Percentiles rank a stretch among this genome's conserved stretches.
Conservation (phyloP, 2,113 vertebrate species). For the Hydrolagus affinis region DNA sequence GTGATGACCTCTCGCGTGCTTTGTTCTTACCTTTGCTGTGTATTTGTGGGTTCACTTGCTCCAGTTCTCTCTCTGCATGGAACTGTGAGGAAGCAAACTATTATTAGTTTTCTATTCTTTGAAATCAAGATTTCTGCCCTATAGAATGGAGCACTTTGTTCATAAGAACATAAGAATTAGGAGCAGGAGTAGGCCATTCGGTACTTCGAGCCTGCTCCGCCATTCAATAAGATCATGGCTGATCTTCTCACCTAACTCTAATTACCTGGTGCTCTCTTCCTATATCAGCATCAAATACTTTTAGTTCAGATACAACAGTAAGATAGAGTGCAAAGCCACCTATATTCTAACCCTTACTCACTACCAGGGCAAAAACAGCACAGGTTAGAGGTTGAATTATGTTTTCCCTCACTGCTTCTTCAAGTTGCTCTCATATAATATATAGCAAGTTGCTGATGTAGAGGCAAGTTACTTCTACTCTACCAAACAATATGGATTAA, state of each 20-base stretch:
- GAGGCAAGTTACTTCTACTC: too few species aligned
- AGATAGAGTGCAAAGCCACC: not conserved
- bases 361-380: not conserved
- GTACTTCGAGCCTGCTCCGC: too few species aligned
- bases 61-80: slow-evolving; percentile 59
- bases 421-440: too few species aligned
- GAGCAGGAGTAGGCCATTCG: too few species aligned
- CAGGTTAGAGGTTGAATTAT: not conserved
- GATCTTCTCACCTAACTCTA: too few species aligned
- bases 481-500: too few species aligned
- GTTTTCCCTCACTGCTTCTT: too few species aligned
- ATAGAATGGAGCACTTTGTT: not conserved
- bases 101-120: not conserved
- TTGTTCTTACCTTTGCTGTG: slow-evolving; percentile 41
- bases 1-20: too few species aligned
- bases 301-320: not conserved
- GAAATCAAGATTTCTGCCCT: not conserved
- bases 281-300: not conserved
- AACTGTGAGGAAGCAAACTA: slow-evolving; percentile 49
- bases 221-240: too few species aligned
- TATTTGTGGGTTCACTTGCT: slow-evolving; percentile 33
- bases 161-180: too few species aligned
- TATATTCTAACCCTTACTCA: not conserved
- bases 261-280: not conserved
- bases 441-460: too few species aligned